These are phyloP conservation scores for Carassius carassius DNA, from an alignment of 2,113 vertebrate genomes.

Conservation along the genomic window DNA sequence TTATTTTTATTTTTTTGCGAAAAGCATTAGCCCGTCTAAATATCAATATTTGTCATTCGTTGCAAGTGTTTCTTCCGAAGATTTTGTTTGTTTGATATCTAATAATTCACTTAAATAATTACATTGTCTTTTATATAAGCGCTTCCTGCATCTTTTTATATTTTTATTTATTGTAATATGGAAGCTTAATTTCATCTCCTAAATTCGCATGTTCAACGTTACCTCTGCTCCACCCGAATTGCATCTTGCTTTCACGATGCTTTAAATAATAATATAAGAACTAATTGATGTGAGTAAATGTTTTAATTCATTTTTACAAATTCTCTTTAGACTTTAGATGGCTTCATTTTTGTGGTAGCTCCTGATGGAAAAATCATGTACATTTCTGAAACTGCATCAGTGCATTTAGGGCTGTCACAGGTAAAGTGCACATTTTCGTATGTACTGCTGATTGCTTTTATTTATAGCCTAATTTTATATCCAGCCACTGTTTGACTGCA, in stretches of 20 bases:
- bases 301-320: no score
- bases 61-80: background rate
- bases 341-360: conserved; percentile 98
- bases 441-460: background rate
- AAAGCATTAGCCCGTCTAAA: background rate
- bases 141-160: background rate
- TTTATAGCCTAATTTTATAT: background rate
- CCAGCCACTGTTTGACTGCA: background rate
- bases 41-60: background rate
- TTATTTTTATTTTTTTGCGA: background rate
- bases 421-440: conserved; percentile 65
- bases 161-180: background rate
- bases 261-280: background rate
- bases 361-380: conserved; percentile 99
- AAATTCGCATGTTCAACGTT: background rate
- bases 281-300: background rate
- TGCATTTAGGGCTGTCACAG: conserved; percentile 96
- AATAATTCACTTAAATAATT: background rate
- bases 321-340: conserved; percentile 88
- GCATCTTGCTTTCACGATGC: background rate
- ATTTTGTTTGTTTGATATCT: background rate
- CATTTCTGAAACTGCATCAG: conserved; percentile 97
- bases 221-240: no score
- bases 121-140: background rate
- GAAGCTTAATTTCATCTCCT: background rate